Evolutionary conservation across 1,140 invertebrate species (phyloP).

Genomic region (Maniola jurtina): DNA sequence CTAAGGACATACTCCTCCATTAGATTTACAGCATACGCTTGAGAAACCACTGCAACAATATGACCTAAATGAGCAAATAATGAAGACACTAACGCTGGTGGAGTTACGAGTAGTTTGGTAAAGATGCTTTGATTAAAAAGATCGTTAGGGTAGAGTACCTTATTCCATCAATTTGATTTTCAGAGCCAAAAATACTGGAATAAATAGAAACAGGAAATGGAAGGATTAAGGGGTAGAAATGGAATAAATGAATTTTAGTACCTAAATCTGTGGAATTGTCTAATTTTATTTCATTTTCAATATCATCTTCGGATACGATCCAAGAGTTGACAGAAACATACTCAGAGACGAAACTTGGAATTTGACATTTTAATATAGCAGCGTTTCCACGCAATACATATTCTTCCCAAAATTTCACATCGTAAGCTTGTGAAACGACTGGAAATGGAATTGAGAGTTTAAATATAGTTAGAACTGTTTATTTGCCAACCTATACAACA

Average conservation of each 20-base stretch:
- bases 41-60: conserved; percentile 90
- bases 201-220: background rate
- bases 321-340: conserved; percentile 89
- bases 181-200: too few relatives aligned
- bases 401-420: conserved; percentile 92
- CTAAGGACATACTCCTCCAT: conserved; percentile 94
- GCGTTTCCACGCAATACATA: conserved; percentile 92
- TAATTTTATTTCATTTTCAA: conserved; percentile 64
- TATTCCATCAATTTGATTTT: too few relatives aligned
- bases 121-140: too few relatives aligned
- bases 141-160: too few relatives aligned
- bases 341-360: conserved; percentile 93
- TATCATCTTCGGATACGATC: conserved; percentile 81
- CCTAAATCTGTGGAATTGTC: conserved; percentile 57
- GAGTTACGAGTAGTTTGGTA: background rate
- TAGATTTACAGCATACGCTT: conserved; percentile 92
- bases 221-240: background rate
- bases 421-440: conserved; percentile 93
- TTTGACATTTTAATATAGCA: conserved; percentile 91
- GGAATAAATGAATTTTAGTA: conserved; percentile 29
- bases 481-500: background rate
- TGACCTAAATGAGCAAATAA: conserved; percentile 29
- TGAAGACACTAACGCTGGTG: conserved; percentile 15
- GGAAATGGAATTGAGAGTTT: conserved; percentile 44
- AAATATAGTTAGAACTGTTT: background rate